Conservation (phyloP, 2,888 invertebrate species). For the Phrixothrix hirtus region DNA sequence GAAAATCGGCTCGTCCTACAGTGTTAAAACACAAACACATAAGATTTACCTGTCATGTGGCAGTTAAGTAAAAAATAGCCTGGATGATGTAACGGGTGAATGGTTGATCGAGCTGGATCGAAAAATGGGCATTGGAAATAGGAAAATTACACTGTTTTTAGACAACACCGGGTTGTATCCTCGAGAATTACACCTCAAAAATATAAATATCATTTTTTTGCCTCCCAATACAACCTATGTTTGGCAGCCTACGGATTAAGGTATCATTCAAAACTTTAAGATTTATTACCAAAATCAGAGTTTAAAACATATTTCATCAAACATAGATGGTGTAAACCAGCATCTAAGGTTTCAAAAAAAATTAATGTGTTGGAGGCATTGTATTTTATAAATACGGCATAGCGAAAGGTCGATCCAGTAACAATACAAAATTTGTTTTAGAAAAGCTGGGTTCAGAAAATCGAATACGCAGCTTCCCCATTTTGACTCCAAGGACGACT, state of each 20-base stretch:
- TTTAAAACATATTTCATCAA: too few relatives aligned
- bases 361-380: too few relatives aligned
- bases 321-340: too few relatives aligned
- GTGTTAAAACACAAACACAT: too few relatives aligned
- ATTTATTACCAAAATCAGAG: too few relatives aligned
- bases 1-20: constrained; percentile 5
- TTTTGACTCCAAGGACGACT: not conserved
- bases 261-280: too few relatives aligned
- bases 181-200: constrained; percentile 1
- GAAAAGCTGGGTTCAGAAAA: too few relatives aligned
- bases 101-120: constrained; percentile 1
- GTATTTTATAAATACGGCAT: too few relatives aligned
- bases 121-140: too few relatives aligned
- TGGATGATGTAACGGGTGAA: constrained; percentile 3
- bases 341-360: not conserved
- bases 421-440: not conserved
- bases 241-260: constrained; percentile 14
- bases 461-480: not conserved
- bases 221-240: constrained; percentile 13
- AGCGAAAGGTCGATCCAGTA: not conserved
- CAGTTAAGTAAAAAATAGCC: constrained; percentile 2
- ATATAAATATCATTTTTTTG: constrained; percentile 13
- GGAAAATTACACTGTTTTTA: constrained; percentile 11
- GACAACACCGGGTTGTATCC: constrained; percentile 16
- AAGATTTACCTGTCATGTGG: not conserved